Conservation (phyloP, 2,797 vertebrate genomes). For the Trichosurus vulpecula region DNA sequence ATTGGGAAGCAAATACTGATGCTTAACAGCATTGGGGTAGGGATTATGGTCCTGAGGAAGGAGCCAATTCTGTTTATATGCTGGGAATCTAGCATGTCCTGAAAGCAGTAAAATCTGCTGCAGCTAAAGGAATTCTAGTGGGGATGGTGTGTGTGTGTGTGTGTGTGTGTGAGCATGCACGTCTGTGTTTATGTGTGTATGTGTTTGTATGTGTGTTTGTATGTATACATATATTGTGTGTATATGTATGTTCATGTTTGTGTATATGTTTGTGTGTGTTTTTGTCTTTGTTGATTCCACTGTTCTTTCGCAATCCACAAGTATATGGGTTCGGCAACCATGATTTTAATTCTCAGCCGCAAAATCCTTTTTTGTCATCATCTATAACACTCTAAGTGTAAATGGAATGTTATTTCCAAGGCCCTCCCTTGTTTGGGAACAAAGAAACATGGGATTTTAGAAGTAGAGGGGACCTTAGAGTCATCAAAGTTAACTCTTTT, state of each 20-base stretch:
- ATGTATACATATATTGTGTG: too few species aligned
- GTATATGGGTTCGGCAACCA: neutral
- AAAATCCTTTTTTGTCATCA: neutral
- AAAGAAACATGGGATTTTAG: neutral
- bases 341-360: neutral
- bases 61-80: neutral
- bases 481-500: neutral
- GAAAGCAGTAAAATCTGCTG: neutral
- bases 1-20: neutral
- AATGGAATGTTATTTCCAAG: neutral
- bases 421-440: neutral
- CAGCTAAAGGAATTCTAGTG: neutral
- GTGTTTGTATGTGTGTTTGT: too few species aligned
- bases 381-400: neutral
- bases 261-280: neutral
- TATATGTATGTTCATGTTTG: too few species aligned
- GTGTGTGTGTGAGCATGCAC: neutral
- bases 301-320: neutral
- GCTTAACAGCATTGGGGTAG: neutral
- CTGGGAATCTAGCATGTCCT: neutral
- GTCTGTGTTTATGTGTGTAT: neutral
- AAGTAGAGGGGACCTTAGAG: neutral
- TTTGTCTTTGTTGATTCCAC: neutral
- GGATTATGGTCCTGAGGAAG: neutral
- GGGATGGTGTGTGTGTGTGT: neutral